Base-by-base conservation (phyloP, 2,888 invertebrate genomes). In the Leptinotarsa haldemani region DNA sequence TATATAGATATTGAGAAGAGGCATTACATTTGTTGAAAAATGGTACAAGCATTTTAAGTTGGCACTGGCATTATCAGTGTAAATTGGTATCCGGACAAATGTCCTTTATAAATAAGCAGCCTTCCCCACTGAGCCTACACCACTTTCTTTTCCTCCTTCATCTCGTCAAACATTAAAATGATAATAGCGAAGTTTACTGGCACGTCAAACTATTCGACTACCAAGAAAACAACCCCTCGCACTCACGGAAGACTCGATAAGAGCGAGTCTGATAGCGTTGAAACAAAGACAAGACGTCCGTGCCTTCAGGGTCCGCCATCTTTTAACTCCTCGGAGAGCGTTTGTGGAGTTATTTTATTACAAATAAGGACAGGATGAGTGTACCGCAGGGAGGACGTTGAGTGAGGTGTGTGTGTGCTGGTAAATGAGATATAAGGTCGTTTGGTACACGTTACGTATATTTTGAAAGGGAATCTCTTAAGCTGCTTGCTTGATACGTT, bases 281-380 rank as follows among this genome's bases (percentile, higher is more conserved):
- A 74, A 74, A 74, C 74, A 74, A 74, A 74, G 74, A 74, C 74
- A 74, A 74, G 74, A 73, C 82, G 80, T 80, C 79, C 77, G 79
- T 81, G 80, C 84, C 85, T 82, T 80, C 77, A 79, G 85, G 85
- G 83, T 82, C 82, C 83, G 85, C 85, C 86, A 86, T 86, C 86
- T 86, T 86, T 85, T 82, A 81, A 81, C 82, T 87, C 87, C 86
- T 86, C 80, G 79, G 86, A 86, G 87, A 87, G 85, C 86, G 83
- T 87, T 87, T 86, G 86, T 82, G 86, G 87, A 86, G 86, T 87
- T 87, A 87, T 87, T 87, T 87, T 87, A 87, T 87, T 87, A 87
- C 87, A 87, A 87, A 87, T 87, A 87, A 87, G 87, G 87, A 86
- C 86, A 84, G 84, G 85, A 85, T 86, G 86, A 87, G 86, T 86